These are phyloP conservation scores for Silurus glanis DNA, from an alignment of 2,113 vertebrate species.

Conservation along the genomic window DNA sequence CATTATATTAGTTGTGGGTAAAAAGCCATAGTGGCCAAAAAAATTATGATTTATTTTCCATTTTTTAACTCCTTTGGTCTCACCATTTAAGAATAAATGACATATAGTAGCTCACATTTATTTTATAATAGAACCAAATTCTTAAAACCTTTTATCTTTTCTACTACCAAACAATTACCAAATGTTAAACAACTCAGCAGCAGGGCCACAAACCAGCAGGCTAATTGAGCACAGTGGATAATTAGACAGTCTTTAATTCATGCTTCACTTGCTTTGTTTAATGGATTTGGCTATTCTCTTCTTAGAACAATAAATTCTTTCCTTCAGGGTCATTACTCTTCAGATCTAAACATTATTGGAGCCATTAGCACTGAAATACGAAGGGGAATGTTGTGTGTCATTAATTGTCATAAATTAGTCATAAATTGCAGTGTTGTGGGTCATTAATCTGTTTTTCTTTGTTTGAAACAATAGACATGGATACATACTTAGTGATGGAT, in stretches of 20 bases:
- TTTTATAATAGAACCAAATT: conserved; percentile 13
- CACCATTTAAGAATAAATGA: not conserved
- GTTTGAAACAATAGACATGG: not conserved
- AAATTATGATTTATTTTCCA: not conserved
- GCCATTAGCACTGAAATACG: conserved; percentile 7
- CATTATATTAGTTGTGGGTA: not conserved
- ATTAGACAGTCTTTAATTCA: conserved; percentile 19
- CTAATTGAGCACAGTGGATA: conserved; percentile 20
- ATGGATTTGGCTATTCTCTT: conserved; percentile 2
- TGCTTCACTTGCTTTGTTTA: not conserved
- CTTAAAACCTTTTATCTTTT: conserved; percentile 6
- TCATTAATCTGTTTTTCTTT: conserved; percentile 25
- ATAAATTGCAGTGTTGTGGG: conserved; percentile 5
- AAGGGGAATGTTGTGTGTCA: conserved; percentile 7
- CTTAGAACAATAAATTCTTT: not conserved
- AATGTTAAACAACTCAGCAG: conserved; percentile 11
- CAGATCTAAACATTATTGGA: conserved; percentile 3
- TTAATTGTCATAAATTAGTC: not conserved
- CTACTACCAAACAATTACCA: conserved; percentile 21
- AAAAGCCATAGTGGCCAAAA: not conserved
- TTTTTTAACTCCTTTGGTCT: not conserved
- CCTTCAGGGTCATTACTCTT: not conserved
- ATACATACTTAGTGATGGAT: not conserved
- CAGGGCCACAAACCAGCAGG: conserved; percentile 5
- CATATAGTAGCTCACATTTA: not conserved